phyloP scores from a whole-genome alignment of 2,797 vertebrate genomes.

The Enteromius fasciolatus region DNA sequence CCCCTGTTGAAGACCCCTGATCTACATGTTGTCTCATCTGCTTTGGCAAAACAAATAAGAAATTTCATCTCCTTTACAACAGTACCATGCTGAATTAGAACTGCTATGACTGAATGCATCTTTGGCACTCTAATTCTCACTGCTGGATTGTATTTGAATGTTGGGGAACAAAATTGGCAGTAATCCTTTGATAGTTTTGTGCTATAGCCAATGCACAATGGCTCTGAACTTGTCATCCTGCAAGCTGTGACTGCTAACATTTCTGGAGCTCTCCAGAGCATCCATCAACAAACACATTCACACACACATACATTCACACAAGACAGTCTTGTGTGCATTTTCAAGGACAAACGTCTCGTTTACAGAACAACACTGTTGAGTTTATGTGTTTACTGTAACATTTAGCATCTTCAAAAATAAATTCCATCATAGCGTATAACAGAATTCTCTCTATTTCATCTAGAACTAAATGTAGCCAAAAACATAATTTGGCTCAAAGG shows the following conservation, averaged over 20 bases:
- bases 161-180: slow-evolving; percentile 30
- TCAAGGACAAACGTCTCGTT: slow-evolving; percentile 20
- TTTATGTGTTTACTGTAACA: neutral
- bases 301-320: slow-evolving; percentile 1
- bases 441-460: neutral
- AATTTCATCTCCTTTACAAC: slow-evolving; percentile 21
- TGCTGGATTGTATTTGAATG: slow-evolving; percentile 39
- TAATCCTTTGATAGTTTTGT: slow-evolving; percentile 49
- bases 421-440: neutral
- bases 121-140: slow-evolving; percentile 38
- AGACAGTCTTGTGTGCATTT: slow-evolving; percentile 20
- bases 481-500: neutral
- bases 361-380: neutral
- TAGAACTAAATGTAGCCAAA: neutral
- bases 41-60: slow-evolving; percentile 32
- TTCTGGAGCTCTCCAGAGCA: slow-evolving; percentile 35
- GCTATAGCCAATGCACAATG: slow-evolving; percentile 41
- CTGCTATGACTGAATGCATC: slow-evolving; percentile 20
- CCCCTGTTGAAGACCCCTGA: slow-evolving; percentile 19
- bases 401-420: neutral
- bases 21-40: neutral
- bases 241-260: slow-evolving; percentile 46
- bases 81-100: slow-evolving; percentile 20
- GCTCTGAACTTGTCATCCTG: slow-evolving; percentile 45
- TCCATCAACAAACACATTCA: slow-evolving; percentile 36